Evolutionary conservation across 37 sponge, comb jelly and placozoan species (phyloP), one percentile per base, ranked within the genome.

Genomic region (Ianthella basta): DNA sequence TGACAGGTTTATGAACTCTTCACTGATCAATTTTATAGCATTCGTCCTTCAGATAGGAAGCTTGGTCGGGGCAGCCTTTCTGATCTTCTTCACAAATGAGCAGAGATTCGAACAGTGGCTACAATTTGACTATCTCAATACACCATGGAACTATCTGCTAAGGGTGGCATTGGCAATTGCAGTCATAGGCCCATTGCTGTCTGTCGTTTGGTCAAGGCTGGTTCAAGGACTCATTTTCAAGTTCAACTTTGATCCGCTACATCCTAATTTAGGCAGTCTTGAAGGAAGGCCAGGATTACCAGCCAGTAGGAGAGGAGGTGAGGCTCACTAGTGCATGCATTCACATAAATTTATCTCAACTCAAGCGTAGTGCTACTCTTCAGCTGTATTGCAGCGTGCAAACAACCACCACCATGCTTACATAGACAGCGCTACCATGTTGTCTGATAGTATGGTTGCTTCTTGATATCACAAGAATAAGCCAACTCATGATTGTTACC

Each of bases 41-140:
- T n/a, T 87, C 0, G 19, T 80, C 16, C 85, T 91, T 0, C 91
- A 91, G 35, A n/a, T 69, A 0, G 81, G 24, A 14, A 81, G 85
- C 0, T 41, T 75, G 39, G 41, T 75, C 41, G 81, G 55, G 19
- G 53, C 57, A 6, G 14, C 59, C 15, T 32, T 83, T 27, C 41
- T 27, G 27, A n/a, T 79, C 50, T 41, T 75, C 1, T 75, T 39
- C 53, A 36, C 25, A 13, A 36, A 21, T 36, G 78, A 75, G 10
- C 44, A 5, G 18, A 1, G 25, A 23, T 75, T 75, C 25, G 78
- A 75, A 24, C 32, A 16, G 54, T 75, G 44, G 78, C 23, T 75
- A 19, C 25, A 75, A 4, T 13, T 75, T 14, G 54, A 75, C 54
- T 53, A 15, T 24, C 54, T 75, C 24, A 50, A 23, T 4, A 18